Conservation (phyloP, 2,888 invertebrate species). For the Zeuzera pyrina region DNA sequence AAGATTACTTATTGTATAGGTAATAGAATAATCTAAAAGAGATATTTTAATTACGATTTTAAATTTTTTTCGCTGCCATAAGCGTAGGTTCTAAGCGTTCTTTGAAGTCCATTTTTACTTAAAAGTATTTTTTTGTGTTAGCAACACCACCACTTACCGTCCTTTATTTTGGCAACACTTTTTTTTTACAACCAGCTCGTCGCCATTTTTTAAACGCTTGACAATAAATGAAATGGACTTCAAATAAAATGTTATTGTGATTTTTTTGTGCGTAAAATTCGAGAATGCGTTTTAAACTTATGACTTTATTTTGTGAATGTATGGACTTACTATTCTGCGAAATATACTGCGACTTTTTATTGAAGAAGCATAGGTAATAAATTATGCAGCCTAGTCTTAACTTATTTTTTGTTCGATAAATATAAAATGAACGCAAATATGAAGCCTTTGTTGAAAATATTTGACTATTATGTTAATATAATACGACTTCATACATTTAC, state of each 20-base stretch:
- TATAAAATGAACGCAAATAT: too few species aligned
- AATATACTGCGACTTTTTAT: too few species aligned
- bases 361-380: too few species aligned
- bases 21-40: constrained; percentile 35
- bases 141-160: too few species aligned
- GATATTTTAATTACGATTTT: constrained; percentile 57
- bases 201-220: constrained; percentile 9
- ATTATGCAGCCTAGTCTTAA: too few species aligned
- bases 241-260: constrained; percentile 15
- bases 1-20: constrained; percentile 35
- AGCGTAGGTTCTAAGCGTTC: constrained; percentile 31
- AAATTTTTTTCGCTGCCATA: constrained; percentile 55
- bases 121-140: constrained; percentile 25
- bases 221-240: constrained; percentile 21
- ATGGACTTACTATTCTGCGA: too few species aligned
- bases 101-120: constrained; percentile 37
- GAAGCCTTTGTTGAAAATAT: too few species aligned
- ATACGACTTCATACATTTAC: too few species aligned
- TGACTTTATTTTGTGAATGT: constrained; percentile 6
- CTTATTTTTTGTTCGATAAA: too few species aligned
- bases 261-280: constrained; percentile 9
- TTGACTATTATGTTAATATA: too few species aligned
- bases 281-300: constrained; percentile 4
- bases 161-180: constrained; percentile 22
- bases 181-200: constrained; percentile 11